phyloP scores from a whole-genome alignment of 1,140 invertebrate species.

The Trachymyrmex cornetzi region DNA sequence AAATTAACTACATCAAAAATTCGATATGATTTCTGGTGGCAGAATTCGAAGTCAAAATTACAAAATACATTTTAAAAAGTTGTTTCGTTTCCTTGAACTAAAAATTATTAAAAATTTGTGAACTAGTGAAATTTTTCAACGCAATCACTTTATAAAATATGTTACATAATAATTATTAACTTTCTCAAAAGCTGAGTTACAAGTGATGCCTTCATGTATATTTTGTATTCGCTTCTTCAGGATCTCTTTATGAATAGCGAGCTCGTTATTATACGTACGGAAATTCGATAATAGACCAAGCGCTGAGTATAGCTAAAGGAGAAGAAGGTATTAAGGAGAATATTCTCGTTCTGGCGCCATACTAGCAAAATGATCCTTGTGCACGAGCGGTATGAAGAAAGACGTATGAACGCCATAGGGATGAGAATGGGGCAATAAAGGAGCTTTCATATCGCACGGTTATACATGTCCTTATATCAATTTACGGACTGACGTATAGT shows the following conservation, averaged over 20 bases:
- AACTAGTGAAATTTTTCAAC: neutral
- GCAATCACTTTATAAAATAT: neutral
- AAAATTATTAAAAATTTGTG: too few species aligned
- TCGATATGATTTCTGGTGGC: too few species aligned
- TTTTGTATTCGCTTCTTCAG: conserved; percentile 28
- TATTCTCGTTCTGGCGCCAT: conserved; percentile 63
- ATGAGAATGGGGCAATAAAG: conserved; percentile 75
- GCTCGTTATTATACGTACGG: conserved; percentile 48
- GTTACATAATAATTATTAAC: conserved; percentile 29
- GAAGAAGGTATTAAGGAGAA: conserved; percentile 69
- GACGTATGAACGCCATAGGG: conserved; percentile 64
- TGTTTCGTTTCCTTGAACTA: too few species aligned
- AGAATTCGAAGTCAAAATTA: too few species aligned
- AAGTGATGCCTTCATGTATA: conserved; percentile 23
- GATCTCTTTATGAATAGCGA: conserved; percentile 43
- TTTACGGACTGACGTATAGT: conserved; percentile 71
- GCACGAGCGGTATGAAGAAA: conserved; percentile 56
- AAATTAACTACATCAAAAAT: too few species aligned
- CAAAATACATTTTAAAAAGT: too few species aligned
- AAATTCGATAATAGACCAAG: conserved; percentile 61
- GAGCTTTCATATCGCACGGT: conserved; percentile 68
- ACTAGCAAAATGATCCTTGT: conserved; percentile 54
- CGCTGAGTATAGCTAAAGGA: conserved; percentile 35
- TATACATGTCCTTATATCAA: conserved; percentile 75
- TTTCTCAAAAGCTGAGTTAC: neutral